A percentile compares a stretch with the other conserved stretches of the same genome.
Evolutionary conservation across 2,113 vertebrate species (phyloP).

Genomic region (Podarcis cretensis): DNA sequence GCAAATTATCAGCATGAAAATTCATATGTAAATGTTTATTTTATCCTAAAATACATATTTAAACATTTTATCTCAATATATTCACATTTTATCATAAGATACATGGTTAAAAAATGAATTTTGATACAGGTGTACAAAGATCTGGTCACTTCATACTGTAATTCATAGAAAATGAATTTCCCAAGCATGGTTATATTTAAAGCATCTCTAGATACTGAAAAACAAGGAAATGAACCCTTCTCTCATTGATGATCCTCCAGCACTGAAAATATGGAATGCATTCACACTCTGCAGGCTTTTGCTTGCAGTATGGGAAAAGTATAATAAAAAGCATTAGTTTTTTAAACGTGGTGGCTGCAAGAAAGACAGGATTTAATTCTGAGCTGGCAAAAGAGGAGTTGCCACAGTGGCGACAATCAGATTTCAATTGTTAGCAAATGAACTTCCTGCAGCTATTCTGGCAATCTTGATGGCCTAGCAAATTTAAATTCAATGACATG

Average conservation of each 20-base stretch:
- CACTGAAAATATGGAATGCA: not conserved
- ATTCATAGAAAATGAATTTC: not conserved
- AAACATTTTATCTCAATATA: not conserved
- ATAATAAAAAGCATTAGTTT: not conserved
- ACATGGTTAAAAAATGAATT: not conserved
- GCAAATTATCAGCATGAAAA: not conserved
- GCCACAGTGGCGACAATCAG: slow-evolving; percentile 20
- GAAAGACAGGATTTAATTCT: not conserved
- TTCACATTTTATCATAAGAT: not conserved
- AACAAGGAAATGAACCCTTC: not conserved
- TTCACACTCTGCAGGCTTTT: rapidly evolving
- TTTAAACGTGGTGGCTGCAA: no score
- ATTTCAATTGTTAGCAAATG: not conserved
- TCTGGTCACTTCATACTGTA: not conserved
- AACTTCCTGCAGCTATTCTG: slow-evolving; percentile 14
- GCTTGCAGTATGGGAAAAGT: not conserved
- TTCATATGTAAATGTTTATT: no score
- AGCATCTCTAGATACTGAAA: rapidly evolving
- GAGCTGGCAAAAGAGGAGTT: slow-evolving; percentile 24
- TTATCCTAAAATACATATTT: no score
- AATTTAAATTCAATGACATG: slow-evolving; percentile 14
- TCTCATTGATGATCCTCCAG: not conserved
- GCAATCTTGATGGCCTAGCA: slow-evolving; percentile 35
- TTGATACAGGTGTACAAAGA: not conserved
- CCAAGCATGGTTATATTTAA: not conserved